phyloP scores from a whole-genome alignment of 2,888 invertebrate species.

The Marronus borbonicus region DNA sequence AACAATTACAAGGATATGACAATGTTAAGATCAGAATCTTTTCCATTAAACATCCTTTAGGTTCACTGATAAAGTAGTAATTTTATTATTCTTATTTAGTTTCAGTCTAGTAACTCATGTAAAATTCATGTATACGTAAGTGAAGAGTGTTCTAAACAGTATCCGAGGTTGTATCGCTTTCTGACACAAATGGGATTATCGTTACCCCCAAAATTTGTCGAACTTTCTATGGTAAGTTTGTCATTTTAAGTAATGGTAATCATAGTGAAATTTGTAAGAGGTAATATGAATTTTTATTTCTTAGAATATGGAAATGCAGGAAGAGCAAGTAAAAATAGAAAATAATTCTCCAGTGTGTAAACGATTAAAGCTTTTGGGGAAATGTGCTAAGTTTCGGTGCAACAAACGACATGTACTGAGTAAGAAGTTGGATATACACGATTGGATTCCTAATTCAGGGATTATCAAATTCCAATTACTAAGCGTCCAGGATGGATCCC shows the following conservation, averaged over 20 bases:
- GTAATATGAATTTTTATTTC: slow-evolving; percentile 42
- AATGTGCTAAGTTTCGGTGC: slow-evolving; percentile 76
- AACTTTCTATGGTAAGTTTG: slow-evolving; percentile 59
- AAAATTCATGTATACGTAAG: slow-evolving; percentile 74
- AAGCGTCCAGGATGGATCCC: slow-evolving; percentile 75
- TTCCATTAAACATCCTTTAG: not conserved
- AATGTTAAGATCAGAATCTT: too few species aligned
- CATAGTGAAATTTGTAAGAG: too few species aligned
- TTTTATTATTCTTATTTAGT: slow-evolving; percentile 19
- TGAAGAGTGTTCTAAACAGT: slow-evolving; percentile 74
- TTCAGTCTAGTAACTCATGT: slow-evolving; percentile 58
- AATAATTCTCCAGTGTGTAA: slow-evolving; percentile 74
- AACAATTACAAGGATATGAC: too few species aligned
- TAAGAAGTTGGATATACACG: slow-evolving; percentile 72
- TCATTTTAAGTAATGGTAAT: not conserved
- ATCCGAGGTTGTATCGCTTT: slow-evolving; percentile 76
- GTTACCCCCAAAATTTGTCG: slow-evolving; percentile 66
- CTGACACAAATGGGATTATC: slow-evolving; percentile 70
- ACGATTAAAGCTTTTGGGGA: slow-evolving; percentile 77
- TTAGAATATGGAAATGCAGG: slow-evolving; percentile 66
- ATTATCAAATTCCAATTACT: slow-evolving; percentile 74
- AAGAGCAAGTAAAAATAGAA: slow-evolving; percentile 70
- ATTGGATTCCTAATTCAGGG: slow-evolving; percentile 71
- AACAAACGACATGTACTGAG: slow-evolving; percentile 77
- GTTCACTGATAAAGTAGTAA: too few species aligned